Base-by-base conservation (phyloP, 1,140 invertebrate genomes). In the Drosophila simulans region DNA sequence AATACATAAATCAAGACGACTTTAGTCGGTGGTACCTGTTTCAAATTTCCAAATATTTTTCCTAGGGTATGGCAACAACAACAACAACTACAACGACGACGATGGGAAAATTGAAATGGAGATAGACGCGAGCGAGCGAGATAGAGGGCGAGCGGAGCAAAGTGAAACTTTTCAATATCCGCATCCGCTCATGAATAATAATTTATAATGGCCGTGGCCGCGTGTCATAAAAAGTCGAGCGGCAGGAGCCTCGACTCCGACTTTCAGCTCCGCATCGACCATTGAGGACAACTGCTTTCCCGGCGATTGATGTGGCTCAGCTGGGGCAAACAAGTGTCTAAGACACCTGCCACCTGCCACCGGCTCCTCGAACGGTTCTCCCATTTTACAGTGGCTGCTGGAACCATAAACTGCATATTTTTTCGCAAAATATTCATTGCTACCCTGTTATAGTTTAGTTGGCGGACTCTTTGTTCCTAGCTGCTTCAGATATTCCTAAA, bases 101-200 rank as follows among this genome's bases (percentile, higher is more conserved):
- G 73, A 75, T 65, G 69, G 70, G 73, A 76, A 86, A 86, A 86
- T 86, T 88, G 78, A 88, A 86, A 82, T 83, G 79, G 82, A 86
- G 78, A 86, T 78, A 88, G 82, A 81, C 68, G 57, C 25, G 25
- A 17, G 45, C 12, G 40, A n/a, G 13, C 15, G 13, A 15, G 35
- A 25, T 34, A 12, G 43, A 15, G 40, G 13, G 27, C n/a, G 42
- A 58, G 65, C 34, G 64, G 69, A 43, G 53, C 83, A 73, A 77
- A 83, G 78, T 83, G 84, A 89, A 88, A 88, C 84, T 88, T 88
- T 88, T 88, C 83, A 88, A 88, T 88, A 88, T 88, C 83, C 83
- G 83, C 83, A 88, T 88, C 84, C 83, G 83, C 83, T 88, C 83
- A 88, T 88, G 84, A 88, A 88, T 88, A 88, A 88, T 88, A 88